Evolutionary conservation across 1,140 invertebrate genomes (phyloP), one percentile per base, ranked within the genome.

Genomic region (Drosophila guanche): DNA sequence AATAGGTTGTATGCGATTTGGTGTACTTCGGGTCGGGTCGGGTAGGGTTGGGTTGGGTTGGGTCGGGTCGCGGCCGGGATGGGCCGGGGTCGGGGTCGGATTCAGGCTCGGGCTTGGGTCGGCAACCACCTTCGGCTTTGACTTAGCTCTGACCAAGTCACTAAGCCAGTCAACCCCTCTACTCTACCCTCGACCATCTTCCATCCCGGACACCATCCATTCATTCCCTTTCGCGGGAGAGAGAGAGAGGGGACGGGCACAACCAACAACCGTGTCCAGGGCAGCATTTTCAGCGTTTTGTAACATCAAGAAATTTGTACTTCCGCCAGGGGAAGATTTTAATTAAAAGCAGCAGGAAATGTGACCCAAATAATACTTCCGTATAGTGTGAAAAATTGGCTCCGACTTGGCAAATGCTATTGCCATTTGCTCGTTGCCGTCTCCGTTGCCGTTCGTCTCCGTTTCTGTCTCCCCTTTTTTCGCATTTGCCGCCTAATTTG

Each of bases 331-430:
- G 67, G 65, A 86, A 88, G 83, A 89, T 88, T 88, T 86, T 88
- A 88, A 88, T 88, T 88, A 89, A 89, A 88, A 89, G 78, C 84
- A 88, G 83, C 79, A 76, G 83, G 83, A 88, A 88, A 88, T 88
- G 83, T 89, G 83, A 83, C 83, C 83, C 76, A 88, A 88, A 88
- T 88, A 88, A 88, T 79, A 88, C 83, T 88, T 89, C 83, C 83
- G 79, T 76, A 69, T 88, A 78, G 70, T 86, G 83, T 86, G 78
- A 88, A 86, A 86, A 86, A 86, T 86, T 77, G 63, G 53, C 57
- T 54, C 43, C 73, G 43, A 63, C 60, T 73, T 56, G 42, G 43
- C 23, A 14, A 22, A 7, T 27, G 43, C 27, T 33, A 29, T 57
- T 46, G 53, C 59, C 56, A 45, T 57, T 62, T 57, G 50, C 41